phyloP scores from a whole-genome alignment of 1,140 invertebrate genomes.

The Cotesia vestalis region DNA sequence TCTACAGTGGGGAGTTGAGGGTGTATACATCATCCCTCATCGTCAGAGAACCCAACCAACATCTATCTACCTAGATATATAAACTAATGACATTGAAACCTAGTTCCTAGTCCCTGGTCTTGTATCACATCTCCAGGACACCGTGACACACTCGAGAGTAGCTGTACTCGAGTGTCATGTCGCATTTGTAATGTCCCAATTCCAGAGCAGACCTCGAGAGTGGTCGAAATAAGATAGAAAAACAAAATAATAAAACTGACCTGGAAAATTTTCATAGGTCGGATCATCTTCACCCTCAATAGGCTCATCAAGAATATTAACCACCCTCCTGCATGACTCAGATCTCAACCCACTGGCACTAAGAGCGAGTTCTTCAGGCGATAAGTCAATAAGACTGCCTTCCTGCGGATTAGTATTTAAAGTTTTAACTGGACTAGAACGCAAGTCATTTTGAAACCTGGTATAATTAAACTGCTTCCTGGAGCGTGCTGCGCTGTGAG shows the following conservation, averaged over 20 bases:
- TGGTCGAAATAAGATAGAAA: too few species aligned
- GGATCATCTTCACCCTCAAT: constrained; percentile 68
- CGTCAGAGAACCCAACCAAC: too few species aligned
- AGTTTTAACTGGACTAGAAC: constrained; percentile 62
- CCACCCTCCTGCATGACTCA: constrained; percentile 50
- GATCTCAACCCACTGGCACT: constrained; percentile 40
- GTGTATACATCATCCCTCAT: too few species aligned
- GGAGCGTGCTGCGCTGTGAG: constrained; percentile 62
- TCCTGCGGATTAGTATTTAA: constrained; percentile 65
- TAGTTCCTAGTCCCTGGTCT: too few species aligned
- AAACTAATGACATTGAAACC: too few species aligned
- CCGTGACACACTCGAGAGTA: too few species aligned
- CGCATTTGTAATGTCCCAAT: too few species aligned
- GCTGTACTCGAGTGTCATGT: too few species aligned
- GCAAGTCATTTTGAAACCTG: constrained; percentile 75
- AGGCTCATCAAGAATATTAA: constrained; percentile 80
- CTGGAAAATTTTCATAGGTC: constrained; percentile 60
- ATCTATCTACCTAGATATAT: too few species aligned
- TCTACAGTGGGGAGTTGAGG: too few species aligned
- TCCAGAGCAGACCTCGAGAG: too few species aligned
- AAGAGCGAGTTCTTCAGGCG: constrained; percentile 65
- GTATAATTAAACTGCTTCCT: constrained; percentile 79
- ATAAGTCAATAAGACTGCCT: constrained; percentile 71
- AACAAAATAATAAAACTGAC: not conserved
- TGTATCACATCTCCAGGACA: too few species aligned